These are phyloP conservation scores for Lasioglossum oenotherae DNA, from an alignment of 2,888 invertebrate genomes.

Conservation along the genomic window DNA sequence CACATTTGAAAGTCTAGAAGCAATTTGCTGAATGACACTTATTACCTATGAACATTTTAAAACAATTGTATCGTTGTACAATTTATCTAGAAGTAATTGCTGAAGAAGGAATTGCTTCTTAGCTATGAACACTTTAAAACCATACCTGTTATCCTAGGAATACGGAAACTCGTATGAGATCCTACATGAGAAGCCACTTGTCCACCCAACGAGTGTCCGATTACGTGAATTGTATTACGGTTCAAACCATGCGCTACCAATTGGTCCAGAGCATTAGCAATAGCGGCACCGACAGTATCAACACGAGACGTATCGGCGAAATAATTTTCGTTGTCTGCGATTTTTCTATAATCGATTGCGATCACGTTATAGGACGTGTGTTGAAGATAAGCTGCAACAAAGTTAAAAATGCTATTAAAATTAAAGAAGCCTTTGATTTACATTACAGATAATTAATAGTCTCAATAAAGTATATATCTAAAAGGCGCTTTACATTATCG, in stretches of 20 bases:
- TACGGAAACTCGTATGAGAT: conserved; percentile 60
- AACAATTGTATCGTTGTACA: no score
- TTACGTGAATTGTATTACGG: conserved; percentile 69
- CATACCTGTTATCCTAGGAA: conserved; percentile 75
- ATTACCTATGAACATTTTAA: no score
- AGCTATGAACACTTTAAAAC: no score
- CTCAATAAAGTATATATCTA: no score
- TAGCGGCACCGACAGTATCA: conserved; percentile 60
- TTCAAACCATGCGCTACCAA: conserved; percentile 67
- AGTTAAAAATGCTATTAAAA: neutral
- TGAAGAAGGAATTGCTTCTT: no score
- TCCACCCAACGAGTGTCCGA: conserved; percentile 78
- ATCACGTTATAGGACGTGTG: conserved; percentile 80
- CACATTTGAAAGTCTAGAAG: no score
- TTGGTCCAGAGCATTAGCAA: conserved; percentile 69
- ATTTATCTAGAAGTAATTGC: no score
- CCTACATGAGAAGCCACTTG: conserved; percentile 74
- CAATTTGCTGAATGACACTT: no score
- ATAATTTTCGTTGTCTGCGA: conserved; percentile 53
- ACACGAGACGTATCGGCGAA: conserved; percentile 61
- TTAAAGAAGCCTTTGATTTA: neutral
- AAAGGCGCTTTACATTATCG: no score
- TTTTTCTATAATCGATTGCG: conserved; percentile 84
- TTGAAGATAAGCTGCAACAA: conserved; percentile 79
- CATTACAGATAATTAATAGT: neutral